Base-by-base conservation (phyloP, 1,140 invertebrate genomes). In the Drosophila nannoptera region DNA sequence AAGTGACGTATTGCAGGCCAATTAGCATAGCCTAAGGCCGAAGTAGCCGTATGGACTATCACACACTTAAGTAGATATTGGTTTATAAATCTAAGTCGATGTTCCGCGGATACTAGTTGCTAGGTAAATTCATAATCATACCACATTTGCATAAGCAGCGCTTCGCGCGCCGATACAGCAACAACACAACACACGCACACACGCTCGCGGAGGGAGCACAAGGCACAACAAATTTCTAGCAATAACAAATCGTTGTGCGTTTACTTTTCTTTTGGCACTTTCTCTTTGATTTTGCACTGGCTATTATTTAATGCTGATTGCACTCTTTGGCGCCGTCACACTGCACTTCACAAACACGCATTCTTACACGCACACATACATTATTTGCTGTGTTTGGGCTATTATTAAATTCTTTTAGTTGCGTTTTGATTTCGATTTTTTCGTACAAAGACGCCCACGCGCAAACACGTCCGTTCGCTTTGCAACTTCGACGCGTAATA, bases 141-240 rank as follows among this genome's bases (percentile, higher is more conserved):
- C 78, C 80, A 74, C 80, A 84, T 84, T 84, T 80, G 80, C 80
- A 82, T 82, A 82, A 82, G 78, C 80, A 73, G 46, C 58, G 63
- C 64, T 54, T 40, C 48, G 69, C 73, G 55, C 68, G 69, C 65
- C 49, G 43, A 60, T 43, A 67, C 56, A 61, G 45, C 56, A 67
- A 48, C 49, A 60, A 45, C 45, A 69, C 36, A 53, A 42, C 50
- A 67, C 38, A 12, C n/a, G 7, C 40, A 43, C 40, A 14, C 40
- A 43, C 40, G 7, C 40, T 12, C 11, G 6, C 40, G 22, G 22
- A 22, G 22, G 3, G 22, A 22, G n/a, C 40, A 43, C 40, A 14
- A 43, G 50, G 56, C 46, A 64, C 52, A 52, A 70, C 36, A 58
- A 49, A 65, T 48, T 56, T 63, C 42, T 65, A 35, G 35, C 58